A percentile compares a stretch with the other conserved stretches of the same genome.
Evolutionary conservation across 2,113 vertebrate genomes (phyloP).

Genomic region (Rhombomys opimus): DNA sequence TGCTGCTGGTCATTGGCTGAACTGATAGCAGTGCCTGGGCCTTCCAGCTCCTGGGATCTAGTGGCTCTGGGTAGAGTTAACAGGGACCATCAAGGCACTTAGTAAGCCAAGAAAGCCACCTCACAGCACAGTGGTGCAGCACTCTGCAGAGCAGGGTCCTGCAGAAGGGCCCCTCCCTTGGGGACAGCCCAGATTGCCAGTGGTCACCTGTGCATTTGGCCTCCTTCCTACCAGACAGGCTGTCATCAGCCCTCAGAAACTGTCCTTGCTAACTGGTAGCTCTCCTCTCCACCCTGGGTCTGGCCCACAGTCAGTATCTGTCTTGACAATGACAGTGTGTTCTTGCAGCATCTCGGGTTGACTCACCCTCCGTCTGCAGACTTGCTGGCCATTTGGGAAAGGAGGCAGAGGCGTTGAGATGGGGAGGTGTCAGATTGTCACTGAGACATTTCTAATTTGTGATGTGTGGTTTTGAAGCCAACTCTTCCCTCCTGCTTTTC

Average conservation of each 20-base stretch:
- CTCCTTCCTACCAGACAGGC: fast-evolving
- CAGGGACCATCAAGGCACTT: not conserved
- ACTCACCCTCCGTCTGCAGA: conserved; percentile 77
- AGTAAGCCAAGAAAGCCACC: not conserved
- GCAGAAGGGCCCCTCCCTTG: not conserved
- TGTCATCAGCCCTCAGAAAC: not conserved
- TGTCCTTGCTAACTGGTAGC: not conserved
- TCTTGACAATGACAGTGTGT: conserved; percentile 65
- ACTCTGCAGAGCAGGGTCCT: not conserved
- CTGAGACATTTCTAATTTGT: conserved; percentile 76
- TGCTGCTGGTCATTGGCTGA: not conserved
- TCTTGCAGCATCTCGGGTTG: conserved; percentile 51
- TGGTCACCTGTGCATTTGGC: not conserved
- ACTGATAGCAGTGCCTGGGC: not conserved
- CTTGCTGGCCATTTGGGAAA: conserved; percentile 81
- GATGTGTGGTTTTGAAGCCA: conserved; percentile 66
- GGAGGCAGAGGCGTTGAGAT: conserved; percentile 74
- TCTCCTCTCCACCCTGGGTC: not conserved
- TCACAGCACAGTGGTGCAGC: not conserved
- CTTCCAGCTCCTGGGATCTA: not conserved
- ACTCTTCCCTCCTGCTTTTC: conserved; percentile 66
- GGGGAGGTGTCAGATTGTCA: conserved; percentile 73
- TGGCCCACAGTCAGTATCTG: conserved; percentile 66
- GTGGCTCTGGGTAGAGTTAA: not conserved
- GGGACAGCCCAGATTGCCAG: not conserved